Conservation (phyloP, 1,140 invertebrate genomes). For the Agraylea sexmaculata region DNA sequence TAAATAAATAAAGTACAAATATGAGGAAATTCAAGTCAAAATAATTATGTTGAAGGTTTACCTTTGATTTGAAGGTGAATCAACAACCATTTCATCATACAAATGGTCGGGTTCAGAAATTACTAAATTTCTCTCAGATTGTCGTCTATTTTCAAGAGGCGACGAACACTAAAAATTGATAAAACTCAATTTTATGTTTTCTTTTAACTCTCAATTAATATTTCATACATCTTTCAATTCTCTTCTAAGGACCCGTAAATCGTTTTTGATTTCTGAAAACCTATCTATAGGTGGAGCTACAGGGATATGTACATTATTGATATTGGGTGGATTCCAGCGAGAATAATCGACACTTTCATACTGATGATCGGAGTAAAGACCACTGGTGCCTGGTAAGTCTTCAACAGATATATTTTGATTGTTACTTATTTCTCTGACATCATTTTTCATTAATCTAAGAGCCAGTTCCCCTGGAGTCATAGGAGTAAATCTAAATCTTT, state of each 20-base stretch:
- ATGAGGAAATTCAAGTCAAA: too few relatives aligned
- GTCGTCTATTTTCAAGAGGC: too few relatives aligned
- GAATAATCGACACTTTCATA: slow-evolving; percentile 13
- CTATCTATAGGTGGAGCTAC: slow-evolving; percentile 10
- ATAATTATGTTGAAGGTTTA: too few relatives aligned
- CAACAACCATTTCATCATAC: too few relatives aligned
- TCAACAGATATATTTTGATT: too few relatives aligned
- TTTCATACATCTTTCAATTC: slow-evolving; percentile 18
- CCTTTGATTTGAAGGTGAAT: too few relatives aligned
- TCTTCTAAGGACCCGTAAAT: slow-evolving; percentile 14
- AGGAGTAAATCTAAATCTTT: slow-evolving; percentile 9
- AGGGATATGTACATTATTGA: neutral
- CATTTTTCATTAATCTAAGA: slow-evolving; percentile 3
- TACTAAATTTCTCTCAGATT: too few relatives aligned
- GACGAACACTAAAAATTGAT: slow-evolving; percentile 12
- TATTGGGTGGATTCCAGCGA: neutral
- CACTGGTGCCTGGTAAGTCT: neutral
- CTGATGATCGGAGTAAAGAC: slow-evolving; percentile 2
- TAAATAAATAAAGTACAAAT: too few relatives aligned
- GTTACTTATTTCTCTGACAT: neutral
- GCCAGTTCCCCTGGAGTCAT: slow-evolving; percentile 11
- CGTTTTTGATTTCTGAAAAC: slow-evolving; percentile 19
- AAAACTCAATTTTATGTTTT: neutral
- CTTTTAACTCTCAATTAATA: neutral
- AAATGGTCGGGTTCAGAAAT: too few relatives aligned